phyloP scores from a whole-genome alignment of 2,797 vertebrate species.

The Bucorvus abyssinicus region DNA sequence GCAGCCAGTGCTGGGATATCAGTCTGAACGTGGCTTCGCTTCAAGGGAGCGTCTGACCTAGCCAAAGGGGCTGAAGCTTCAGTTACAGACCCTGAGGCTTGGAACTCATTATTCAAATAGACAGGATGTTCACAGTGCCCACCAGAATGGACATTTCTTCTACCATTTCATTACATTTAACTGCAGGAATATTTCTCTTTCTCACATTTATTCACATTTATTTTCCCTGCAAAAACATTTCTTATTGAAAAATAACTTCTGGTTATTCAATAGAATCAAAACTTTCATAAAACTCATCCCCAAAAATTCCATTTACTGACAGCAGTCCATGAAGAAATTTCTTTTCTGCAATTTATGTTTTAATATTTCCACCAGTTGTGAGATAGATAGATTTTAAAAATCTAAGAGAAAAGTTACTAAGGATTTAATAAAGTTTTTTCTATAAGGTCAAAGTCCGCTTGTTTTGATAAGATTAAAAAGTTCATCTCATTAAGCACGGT shows the following conservation, averaged over 20 bases:
- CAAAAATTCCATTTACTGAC: not conserved
- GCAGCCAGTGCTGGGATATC: not conserved
- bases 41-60: not conserved
- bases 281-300: not conserved
- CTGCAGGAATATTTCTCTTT: not conserved
- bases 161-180: not conserved
- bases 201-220: not conserved
- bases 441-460: not conserved
- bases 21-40: fast-evolving
- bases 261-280: not conserved
- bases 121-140: not conserved
- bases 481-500: not conserved
- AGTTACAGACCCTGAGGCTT: not conserved
- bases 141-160: not conserved
- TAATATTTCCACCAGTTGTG: not conserved
- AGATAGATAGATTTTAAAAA: not conserved
- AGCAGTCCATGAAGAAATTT: not conserved
- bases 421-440: not conserved
- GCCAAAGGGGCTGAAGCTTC: not conserved
- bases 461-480: not conserved
- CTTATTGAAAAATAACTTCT: not conserved
- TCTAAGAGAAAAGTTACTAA: not conserved
- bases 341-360: not conserved
- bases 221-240: not conserved
- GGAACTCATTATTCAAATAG: not conserved